Percentiles rank a stretch among this genome's conserved stretches.
Conservation (phyloP, 2,888 invertebrate species). For the Volucella bombylans region DNA sequence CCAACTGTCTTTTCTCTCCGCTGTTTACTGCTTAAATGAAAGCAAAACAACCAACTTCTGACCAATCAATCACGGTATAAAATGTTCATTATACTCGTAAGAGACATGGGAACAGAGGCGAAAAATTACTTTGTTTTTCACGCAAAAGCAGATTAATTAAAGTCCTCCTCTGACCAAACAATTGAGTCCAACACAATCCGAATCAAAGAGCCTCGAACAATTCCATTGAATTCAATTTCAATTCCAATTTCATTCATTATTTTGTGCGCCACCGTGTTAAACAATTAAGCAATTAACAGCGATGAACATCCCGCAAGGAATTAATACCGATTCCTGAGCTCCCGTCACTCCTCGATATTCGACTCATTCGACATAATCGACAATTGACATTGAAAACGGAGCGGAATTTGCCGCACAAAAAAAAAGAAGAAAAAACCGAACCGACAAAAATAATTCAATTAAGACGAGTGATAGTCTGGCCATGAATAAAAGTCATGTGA, state of each 20-base stretch:
- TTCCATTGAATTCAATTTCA: conserved; percentile 53
- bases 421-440: no score
- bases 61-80: conserved; percentile 57
- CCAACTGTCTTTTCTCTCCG: conserved; percentile 7
- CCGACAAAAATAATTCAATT: conserved; percentile 63
- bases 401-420: conserved; percentile 1
- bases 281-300: conserved; percentile 69
- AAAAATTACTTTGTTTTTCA: conserved; percentile 23
- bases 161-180: conserved; percentile 25
- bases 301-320: conserved; percentile 46
- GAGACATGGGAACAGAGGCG: background rate
- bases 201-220: background rate
- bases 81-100: conserved; percentile 11
- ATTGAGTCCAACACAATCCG: background rate
- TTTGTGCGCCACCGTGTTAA: conserved; percentile 53
- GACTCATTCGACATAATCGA: conserved; percentile 7
- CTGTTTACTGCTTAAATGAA: background rate
- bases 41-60: conserved; percentile 28
- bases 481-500: conserved; percentile 49
- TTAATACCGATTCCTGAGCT: conserved; percentile 34
- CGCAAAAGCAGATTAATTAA: conserved; percentile 55
- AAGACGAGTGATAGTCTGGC: conserved; percentile 12
- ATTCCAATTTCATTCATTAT: conserved; percentile 58
- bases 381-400: no score
- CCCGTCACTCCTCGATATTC: no score